Evolutionary conservation across 2,113 vertebrate genomes (phyloP).

Genomic region (Paradoxurus hermaphroditus): DNA sequence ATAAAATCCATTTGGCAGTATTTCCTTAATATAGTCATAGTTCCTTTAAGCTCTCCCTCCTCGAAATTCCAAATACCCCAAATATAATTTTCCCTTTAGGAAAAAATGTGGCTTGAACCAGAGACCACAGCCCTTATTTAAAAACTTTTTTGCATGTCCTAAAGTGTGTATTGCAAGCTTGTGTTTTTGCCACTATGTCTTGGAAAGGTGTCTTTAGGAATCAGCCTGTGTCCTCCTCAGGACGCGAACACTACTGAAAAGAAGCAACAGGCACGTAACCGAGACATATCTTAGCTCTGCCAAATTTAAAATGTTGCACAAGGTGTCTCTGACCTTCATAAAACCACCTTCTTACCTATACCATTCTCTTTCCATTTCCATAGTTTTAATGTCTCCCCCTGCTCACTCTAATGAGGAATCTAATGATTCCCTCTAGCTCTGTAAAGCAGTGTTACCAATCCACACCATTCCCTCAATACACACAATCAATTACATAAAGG

Average conservation of each 20-base stretch:
- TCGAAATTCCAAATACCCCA: background rate
- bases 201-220: background rate
- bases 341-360: background rate
- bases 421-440: background rate
- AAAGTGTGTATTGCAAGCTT: background rate
- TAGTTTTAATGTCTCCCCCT: background rate
- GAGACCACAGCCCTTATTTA: background rate
- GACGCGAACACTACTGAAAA: background rate
- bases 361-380: background rate
- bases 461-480: background rate
- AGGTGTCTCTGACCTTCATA: background rate
- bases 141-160: background rate
- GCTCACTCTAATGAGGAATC: background rate
- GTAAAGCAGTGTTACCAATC: background rate
- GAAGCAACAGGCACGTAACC: background rate
- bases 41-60: background rate
- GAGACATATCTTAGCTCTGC: background rate
- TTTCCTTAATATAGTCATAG: background rate
- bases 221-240: background rate
- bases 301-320: background rate
- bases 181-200: background rate
- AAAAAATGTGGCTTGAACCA: background rate
- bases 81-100: background rate
- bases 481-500: background rate
- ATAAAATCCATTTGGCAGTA: background rate